Evolutionary conservation across 2,797 vertebrate species (phyloP), one percentile per base, ranked within the genome.

Genomic region (Erpetoichthys calabaricus): DNA sequence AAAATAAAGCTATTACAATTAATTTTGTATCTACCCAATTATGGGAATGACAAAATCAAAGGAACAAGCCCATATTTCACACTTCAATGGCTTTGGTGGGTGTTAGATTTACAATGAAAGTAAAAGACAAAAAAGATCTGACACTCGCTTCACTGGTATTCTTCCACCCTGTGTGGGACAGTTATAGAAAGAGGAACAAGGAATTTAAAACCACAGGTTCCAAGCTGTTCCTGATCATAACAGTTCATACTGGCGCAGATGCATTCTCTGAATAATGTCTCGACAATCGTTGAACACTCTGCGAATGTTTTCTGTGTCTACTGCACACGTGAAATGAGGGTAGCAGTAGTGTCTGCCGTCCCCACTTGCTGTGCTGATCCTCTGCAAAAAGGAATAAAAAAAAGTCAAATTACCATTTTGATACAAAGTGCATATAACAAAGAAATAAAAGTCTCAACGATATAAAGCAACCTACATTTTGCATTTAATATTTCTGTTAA

Each of bases 241-340:
- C 66, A 98, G 92, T 82, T 97, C 93, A 5, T 98, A 97, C 79
- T 97, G 92, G 57, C 91, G 86, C 66, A 98, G 89, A 61, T 98
- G 94, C 92, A 97, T 97, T 57, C 94, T 80, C 70, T 98, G 93
- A 67, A 98, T 98, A 83, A 98, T 98, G 82, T 98, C 94, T 4
- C 93, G 90, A 62, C 93, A 98, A 83, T 98, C 92, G 56, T 94
- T 93, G 84, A 97, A 98, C 64, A 96, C 94, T 4, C 94, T 82
- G 49, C 94, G 91, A 67, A 98, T 98, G 60, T 97, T 97, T 71
- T 97, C 93, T 0, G 93, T 97, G 87, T 96, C 94, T 64, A 98
- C 75, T 0, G 94, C 94, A 3, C 94, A 98, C 0, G 94, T 98
- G 70, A 98, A 98, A 76, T 98, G 94, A 1, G 94, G 92, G 73